Evolutionary conservation across 2,797 vertebrate species (phyloP).

Genomic region (Poecilia gillii): DNA sequence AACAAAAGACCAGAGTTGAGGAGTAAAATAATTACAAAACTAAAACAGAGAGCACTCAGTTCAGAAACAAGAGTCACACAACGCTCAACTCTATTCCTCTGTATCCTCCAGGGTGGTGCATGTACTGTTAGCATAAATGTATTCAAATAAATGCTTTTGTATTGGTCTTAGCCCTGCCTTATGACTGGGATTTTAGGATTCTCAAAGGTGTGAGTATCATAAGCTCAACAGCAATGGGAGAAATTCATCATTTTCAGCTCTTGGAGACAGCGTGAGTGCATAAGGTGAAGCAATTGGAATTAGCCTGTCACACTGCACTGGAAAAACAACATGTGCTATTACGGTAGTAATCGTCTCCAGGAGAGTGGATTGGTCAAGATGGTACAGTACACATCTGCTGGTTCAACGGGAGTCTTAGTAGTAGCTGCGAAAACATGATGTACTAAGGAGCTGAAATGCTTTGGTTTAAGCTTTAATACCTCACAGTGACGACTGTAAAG

Average conservation of each 20-base stretch:
- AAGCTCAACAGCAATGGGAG: neutral
- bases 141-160: neutral
- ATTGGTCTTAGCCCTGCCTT: neutral
- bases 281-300: conserved; percentile 24
- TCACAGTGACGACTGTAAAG: neutral
- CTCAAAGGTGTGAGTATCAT: neutral
- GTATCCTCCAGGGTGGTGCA: neutral
- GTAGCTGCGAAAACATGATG: conserved; percentile 30
- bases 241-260: conserved; percentile 13
- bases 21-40: conserved; percentile 50
- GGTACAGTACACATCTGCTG: conserved; percentile 35
- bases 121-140: neutral
- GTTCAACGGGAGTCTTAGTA: conserved; percentile 15
- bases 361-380: conserved; percentile 45
- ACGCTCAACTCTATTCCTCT: conserved; percentile 5
- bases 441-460: conserved; percentile 9
- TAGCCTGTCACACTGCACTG: conserved; percentile 37
- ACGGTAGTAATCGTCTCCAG: conserved; percentile 30
- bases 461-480: neutral
- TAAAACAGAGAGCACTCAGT: conserved; percentile 29
- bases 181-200: neutral
- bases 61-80: conserved; percentile 17
- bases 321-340: conserved; percentile 37
- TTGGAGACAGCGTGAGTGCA: conserved; percentile 1
- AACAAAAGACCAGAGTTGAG: conserved; percentile 33